Base-by-base conservation (phyloP, 2,888 invertebrate genomes). In the Rambutsinella grinnellia region DNA sequence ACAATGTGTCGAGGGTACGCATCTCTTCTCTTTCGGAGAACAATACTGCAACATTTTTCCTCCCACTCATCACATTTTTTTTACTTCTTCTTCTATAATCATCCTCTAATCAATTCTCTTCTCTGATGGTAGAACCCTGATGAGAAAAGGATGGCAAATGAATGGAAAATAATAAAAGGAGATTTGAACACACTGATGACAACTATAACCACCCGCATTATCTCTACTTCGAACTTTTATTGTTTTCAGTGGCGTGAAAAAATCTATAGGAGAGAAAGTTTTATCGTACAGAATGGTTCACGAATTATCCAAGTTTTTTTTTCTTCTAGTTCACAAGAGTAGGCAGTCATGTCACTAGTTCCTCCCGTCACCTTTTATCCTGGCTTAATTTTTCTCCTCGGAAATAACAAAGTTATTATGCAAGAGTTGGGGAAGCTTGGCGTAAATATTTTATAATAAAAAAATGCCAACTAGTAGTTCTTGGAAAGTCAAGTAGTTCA, bases 181-280 rank as follows among this genome's bases (percentile, higher is more conserved):
- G 49, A 49, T 19, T 53, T 10, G n/a, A n/a, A n/a, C 49, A 13
- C 19, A 49, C 49, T 17, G n/a, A 49, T 17, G 36, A 36, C 49
- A 49, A 56, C 56, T 27, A 56, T 24, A 21, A 56, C 56, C 56
- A 26, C 56, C 56, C 56, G 56, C 56, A 56, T 56, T 56, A 56
- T 56, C 19, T 56, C 26, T 17, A 47, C 17, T 54, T 23, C 36
- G 10, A 26, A n/a, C 6, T 10, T 61, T 19, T 49, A 19, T 62
- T 24, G 6, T 23, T 49, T 23, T 57, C 19, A 17, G 58, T 28
- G 36, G 36, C 5, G 36, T 36, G 15, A 36, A 36, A 54, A 54
- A 56, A 56, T 5, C 24, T 19, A 53, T 53, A 10, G 19, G 21
- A 56, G 26, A 21, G 27, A 17, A n/a, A 27, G 24, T 56, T 23